Base-by-base conservation (phyloP, 2,888 invertebrate genomes). In the Ophion slaviceki region DNA sequence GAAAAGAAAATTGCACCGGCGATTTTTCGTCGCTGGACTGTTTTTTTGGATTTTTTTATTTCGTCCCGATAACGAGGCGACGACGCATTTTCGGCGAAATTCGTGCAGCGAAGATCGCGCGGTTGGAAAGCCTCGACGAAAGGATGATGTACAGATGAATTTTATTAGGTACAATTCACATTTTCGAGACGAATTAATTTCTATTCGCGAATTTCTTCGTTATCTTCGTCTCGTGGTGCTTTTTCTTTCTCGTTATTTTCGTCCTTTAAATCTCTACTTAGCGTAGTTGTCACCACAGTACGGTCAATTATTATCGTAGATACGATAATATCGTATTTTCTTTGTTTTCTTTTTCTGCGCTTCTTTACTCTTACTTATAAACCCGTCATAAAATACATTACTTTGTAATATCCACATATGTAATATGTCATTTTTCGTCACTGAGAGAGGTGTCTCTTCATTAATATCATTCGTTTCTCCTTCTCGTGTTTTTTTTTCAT, bases 341-440 rank as follows among this genome's bases (percentile, higher is more conserved):
- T 88, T 70, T 82, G 81, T 61, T 71, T 85, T 82, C 24, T 81
- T 87, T 28, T 57, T 45, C 28, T 14, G 11, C 14, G 53, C 53
- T 84, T 78, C 82, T 68, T 87, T 88, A 88, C 86, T 87, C 89
- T 90, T 90, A 89, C 88, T 91, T 93, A 92, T 93, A 93, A 93
- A 93, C 92, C 92, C 92, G 91, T 93, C 93, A 92, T 92, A 93
- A 93, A 93, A 93, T 93, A 93, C 93, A 93, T 93, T 91, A 91
- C 91, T 93, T 90, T 88, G 87, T 88, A 88, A 88, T 89, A 90
- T 91, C 89, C 91, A 88, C 90, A 88, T 90, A 82, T 79, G 82
- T 85, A 88, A 87, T 89, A 86, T 89, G 88, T 88, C 85, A 84
- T 89, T 84, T 86, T 87, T 86, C 74, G 80, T 85, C 85, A 76